phyloP scores from a whole-genome alignment of 2,888 invertebrate genomes.

The Volucella inanis region DNA sequence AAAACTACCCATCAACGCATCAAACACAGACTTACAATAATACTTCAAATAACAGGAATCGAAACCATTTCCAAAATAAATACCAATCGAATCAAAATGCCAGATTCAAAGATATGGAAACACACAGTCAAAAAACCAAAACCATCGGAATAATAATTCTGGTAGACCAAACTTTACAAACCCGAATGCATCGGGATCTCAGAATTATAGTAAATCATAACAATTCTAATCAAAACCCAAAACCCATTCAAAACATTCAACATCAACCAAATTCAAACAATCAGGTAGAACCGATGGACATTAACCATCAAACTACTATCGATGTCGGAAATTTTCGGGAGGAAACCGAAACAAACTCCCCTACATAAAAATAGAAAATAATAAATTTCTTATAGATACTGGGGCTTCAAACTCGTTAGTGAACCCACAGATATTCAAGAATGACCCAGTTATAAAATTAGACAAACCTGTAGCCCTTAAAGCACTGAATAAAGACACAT shows the following conservation, averaged over 20 bases:
- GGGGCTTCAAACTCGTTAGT: not conserved
- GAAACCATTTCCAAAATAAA: not conserved
- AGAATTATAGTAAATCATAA: not conserved
- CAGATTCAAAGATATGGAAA: too few relatives aligned
- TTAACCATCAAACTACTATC: conserved; percentile 4
- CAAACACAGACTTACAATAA: not conserved
- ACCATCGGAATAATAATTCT: not conserved
- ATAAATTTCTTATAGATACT: not conserved
- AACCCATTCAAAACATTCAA: not conserved
- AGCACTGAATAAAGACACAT: conserved; percentile 28
- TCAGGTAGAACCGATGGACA: conserved; percentile 3
- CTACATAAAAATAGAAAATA: conserved; percentile 3
- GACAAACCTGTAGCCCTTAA: conserved; percentile 3
- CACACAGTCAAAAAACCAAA: not conserved
- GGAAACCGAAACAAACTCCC: not conserved
- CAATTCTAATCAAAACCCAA: not conserved
- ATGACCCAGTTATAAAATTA: not conserved
- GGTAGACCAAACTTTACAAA: not conserved
- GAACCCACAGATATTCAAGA: conserved; percentile 1
- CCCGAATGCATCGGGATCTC: not conserved
- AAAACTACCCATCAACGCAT: not conserved
- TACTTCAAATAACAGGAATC: not conserved
- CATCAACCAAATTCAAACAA: too few relatives aligned
- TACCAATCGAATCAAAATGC: not conserved
- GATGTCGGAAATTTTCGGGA: conserved; percentile 21